A percentile compares a stretch with the other conserved stretches of the same genome.
These are phyloP conservation scores for Drosophila sproati DNA, from an alignment of 1,140 invertebrate genomes.

Conservation along the genomic window DNA sequence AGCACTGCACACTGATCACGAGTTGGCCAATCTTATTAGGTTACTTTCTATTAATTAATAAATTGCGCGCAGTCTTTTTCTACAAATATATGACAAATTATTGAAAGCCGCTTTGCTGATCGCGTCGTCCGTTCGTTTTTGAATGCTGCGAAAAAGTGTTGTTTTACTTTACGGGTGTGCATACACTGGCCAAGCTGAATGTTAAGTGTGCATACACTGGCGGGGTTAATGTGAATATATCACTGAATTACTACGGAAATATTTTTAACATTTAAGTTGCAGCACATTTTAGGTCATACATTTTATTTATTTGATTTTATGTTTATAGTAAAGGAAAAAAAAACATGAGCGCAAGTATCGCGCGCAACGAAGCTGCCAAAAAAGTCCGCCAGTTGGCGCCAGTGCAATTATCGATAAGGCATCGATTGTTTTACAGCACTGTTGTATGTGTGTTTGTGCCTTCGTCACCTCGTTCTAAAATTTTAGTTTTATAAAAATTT, in stretches of 20 bases:
- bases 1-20: conserved; percentile 6
- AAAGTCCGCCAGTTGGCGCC: conserved; percentile 13
- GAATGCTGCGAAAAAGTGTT: conserved; percentile 41
- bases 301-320: not conserved
- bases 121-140: conserved; percentile 55
- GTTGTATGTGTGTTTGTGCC: conserved; percentile 28
- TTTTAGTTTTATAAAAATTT: conserved; percentile 28
- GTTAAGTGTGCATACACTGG: conserved; percentile 19
- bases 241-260: not conserved
- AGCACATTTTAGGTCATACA: not conserved
- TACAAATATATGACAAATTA: not conserved
- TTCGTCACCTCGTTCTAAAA: conserved; percentile 40
- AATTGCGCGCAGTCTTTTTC: not conserved
- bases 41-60: not conserved
- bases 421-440: conserved; percentile 18
- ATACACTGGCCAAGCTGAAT: conserved; percentile 10
- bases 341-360: not conserved
- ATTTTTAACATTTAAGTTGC: not conserved
- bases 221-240: not conserved
- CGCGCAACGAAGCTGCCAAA: not conserved
- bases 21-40: not conserved
- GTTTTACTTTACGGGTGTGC: not conserved
- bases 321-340: no score
- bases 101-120: conserved; percentile 24
- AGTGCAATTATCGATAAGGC: conserved; percentile 17